Evolutionary conservation across 2,113 vertebrate genomes (phyloP), one percentile per base, ranked within the genome.

Genomic region (Brachyistius frenatus): DNA sequence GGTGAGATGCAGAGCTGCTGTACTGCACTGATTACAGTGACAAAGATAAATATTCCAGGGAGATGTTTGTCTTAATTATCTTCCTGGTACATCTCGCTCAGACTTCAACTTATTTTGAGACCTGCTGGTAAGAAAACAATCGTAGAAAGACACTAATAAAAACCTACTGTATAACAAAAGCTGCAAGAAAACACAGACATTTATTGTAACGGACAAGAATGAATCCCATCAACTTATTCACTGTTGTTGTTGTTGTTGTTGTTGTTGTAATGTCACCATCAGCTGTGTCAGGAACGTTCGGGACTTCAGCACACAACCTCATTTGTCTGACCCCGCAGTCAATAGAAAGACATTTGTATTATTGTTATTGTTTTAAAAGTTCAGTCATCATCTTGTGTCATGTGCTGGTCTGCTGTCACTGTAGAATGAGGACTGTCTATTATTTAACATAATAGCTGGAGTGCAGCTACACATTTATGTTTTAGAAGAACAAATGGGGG

Each of bases 331-430:
- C 71, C 47, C 53, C 33, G 64, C 60, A 31, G 54, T 67, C 55
- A 64, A 66, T 52, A 37, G 14, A 64, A 37, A 61, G 6, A 66
- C n/a, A n/a, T 56, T 58, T 57, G 30, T 77, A 0, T 80, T 41
- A 44, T 36, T 74, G 63, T 67, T 60, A 67, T 60, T 81, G 65
- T 74, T 66, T 72, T 30, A 67, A 5, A 44, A 44, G 41, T 73
- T 70, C 65, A 66, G 55, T 80, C 76, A 76, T 62, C 83, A 61
- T 71, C n/a, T 16, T 5, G 9, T 63, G 75, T 78, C 81, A 83
- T 39, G 63, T 56, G 46, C 53, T 39, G 31, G 47, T 61, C 61
- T 47, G 33, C 47, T 80, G 61, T 46, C 60, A 71, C n/a, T 11
- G 60, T 35, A 61, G 64, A 66, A 54, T 64, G 9, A 74, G 33